Evolutionary conservation across 2,888 invertebrate species (phyloP).

Genomic region (Dascillus cervinus): DNA sequence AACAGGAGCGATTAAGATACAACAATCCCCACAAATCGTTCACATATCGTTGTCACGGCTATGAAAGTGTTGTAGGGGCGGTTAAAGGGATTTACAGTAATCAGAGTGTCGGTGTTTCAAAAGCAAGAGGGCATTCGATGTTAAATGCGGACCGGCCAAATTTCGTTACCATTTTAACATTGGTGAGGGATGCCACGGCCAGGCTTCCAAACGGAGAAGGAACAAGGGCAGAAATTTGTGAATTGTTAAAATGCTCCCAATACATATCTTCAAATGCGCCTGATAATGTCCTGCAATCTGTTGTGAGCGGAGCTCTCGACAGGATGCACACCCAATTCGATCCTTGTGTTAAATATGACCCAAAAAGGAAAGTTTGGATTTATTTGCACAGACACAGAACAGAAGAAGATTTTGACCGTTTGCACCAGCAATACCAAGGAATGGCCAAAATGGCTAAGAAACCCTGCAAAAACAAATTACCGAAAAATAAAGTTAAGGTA

Average conservation of each 20-base stretch:
- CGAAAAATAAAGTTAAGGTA: conserved; percentile 43
- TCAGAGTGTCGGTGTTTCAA: conserved; percentile 48
- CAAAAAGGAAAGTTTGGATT: conserved; percentile 90
- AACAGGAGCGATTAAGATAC: conserved; percentile 77
- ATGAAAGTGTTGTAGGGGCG: conserved; percentile 27
- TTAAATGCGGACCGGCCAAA: conserved; percentile 77
- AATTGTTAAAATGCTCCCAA: conserved; percentile 64
- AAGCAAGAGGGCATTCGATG: conserved; percentile 77
- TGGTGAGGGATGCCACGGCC: conserved; percentile 91
- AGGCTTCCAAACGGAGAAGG: conserved; percentile 92
- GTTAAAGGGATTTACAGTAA: conserved; percentile 72
- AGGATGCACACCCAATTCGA: conserved; percentile 84
- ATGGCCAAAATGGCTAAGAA: conserved; percentile 50
- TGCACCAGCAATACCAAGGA: conserved; percentile 61
- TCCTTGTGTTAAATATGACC: conserved; percentile 90
- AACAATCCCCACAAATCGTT: conserved; percentile 86
- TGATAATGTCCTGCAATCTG: conserved; percentile 67
- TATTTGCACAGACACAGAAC: conserved; percentile 69
- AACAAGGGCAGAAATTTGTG: conserved; percentile 84
- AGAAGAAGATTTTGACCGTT: conserved; percentile 55
- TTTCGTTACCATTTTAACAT: conserved; percentile 81
- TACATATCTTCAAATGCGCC: conserved; percentile 48
- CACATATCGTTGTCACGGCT: conserved; percentile 62
- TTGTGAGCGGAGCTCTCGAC: conserved; percentile 86
- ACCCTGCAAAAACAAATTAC: conserved; percentile 33